Percentiles rank a stretch among this genome's conserved stretches.
Conservation (phyloP, 2,797 vertebrate genomes). For the Tadarida brasiliensis region DNA sequence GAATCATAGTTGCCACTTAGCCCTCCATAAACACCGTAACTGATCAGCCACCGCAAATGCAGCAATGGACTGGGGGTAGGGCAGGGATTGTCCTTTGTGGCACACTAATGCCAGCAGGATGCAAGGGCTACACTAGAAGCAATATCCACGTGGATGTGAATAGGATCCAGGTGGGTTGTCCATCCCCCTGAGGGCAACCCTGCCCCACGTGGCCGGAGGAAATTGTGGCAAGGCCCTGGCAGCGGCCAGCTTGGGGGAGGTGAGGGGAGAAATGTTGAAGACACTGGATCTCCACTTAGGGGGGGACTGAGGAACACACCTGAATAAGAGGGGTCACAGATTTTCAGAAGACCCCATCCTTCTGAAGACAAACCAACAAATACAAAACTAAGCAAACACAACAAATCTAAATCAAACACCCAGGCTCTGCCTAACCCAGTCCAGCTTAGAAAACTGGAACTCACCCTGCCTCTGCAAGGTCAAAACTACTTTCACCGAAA, state of each 20-base stretch:
- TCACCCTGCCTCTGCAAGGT: neutral
- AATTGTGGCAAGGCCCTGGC: neutral
- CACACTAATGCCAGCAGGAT: neutral
- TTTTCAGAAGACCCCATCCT: neutral
- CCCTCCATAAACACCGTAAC: neutral
- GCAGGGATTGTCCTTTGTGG: neutral
- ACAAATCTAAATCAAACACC: neutral
- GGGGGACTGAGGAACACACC: neutral
- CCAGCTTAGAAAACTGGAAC: neutral
- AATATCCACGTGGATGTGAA: neutral
- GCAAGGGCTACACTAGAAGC: neutral
- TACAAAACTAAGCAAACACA: constrained; percentile 10
- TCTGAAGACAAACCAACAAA: constrained; percentile 28
- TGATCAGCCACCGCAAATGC: neutral
- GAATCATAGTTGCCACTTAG: rapidly evolving
- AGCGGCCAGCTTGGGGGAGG: too few relatives aligned
- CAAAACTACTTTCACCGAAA: neutral
- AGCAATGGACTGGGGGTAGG: neutral
- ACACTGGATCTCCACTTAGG: neutral
- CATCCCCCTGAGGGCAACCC: too few relatives aligned
- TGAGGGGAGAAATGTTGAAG: neutral
- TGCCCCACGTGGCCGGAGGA: neutral
- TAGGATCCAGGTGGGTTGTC: rapidly evolving
- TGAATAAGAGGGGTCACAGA: neutral
- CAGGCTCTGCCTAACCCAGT: neutral